phyloP scores from a whole-genome alignment of 2,113 vertebrate genomes.

The Alexandromys fortis region DNA sequence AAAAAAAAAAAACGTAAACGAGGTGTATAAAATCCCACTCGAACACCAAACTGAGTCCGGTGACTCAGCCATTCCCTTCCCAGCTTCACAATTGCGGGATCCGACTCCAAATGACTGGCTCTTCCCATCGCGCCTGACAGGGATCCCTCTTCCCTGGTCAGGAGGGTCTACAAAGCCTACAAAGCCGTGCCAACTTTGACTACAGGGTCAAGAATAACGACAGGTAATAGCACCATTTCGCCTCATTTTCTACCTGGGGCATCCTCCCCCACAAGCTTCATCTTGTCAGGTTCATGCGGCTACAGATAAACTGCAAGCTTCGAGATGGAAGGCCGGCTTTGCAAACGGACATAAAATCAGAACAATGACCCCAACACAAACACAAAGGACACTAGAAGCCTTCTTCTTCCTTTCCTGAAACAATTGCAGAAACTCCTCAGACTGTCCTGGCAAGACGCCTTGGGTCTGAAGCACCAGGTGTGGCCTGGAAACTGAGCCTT shows the following conservation, averaged over 20 bases:
- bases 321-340: not conserved
- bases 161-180: not conserved
- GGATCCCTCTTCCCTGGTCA: not conserved
- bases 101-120: not conserved
- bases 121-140: not conserved
- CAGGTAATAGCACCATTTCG: not conserved
- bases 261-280: not conserved
- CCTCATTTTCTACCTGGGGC: not conserved
- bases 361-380: not conserved
- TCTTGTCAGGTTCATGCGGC: not conserved
- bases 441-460: slow-evolving; percentile 22
- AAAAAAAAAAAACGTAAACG: not conserved
- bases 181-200: not conserved
- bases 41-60: not conserved
- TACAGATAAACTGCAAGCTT: not conserved
- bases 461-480: not conserved
- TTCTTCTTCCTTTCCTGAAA: slow-evolving; percentile 69
- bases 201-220: not conserved
- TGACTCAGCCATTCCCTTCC: not conserved
- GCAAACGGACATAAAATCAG: slow-evolving; percentile 20
- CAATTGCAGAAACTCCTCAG: slow-evolving; percentile 45
- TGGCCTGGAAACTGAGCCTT: slow-evolving; percentile 43
- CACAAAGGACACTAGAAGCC: not conserved
- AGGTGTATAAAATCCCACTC: not conserved
- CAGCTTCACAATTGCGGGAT: not conserved